These are phyloP conservation scores for Hypsibius dujardini DNA, from an alignment of 1,140 invertebrate genomes.

Conservation along the genomic window DNA sequence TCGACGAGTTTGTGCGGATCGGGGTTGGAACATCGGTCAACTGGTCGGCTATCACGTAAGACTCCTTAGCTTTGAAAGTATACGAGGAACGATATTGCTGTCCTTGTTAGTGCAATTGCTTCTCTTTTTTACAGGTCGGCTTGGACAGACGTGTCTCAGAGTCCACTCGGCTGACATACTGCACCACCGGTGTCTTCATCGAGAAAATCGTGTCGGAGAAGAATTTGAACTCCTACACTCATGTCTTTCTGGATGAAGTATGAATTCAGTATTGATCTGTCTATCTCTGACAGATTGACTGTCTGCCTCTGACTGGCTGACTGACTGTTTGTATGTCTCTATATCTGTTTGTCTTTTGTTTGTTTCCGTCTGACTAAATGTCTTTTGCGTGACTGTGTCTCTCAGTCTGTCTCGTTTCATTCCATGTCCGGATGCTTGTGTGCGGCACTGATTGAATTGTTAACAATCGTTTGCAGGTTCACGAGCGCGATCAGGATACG, in stretches of 20 bases:
- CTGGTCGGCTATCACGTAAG: constrained; percentile 63
- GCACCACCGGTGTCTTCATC: constrained; percentile 54
- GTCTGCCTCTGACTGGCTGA: no score
- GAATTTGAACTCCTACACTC: constrained; percentile 48
- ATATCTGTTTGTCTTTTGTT: no score
- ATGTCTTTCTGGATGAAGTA: constrained; percentile 72
- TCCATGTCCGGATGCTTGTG: no score
- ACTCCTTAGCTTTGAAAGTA: constrained; percentile 23
- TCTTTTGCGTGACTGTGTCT: no score
- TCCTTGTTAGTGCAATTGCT: neutral
- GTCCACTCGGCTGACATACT: constrained; percentile 66
- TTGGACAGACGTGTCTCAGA: constrained; percentile 40
- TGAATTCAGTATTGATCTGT: no score
- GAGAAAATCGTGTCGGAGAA: constrained; percentile 45
- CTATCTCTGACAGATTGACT: no score
- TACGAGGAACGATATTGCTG: neutral
- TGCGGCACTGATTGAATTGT: no score
- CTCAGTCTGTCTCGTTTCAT: no score
- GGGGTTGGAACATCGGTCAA: constrained; percentile 52
- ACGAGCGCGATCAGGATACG: constrained; percentile 83
- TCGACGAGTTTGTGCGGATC: constrained; percentile 53
- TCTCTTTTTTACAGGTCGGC: constrained; percentile 39
- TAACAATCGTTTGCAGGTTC: constrained; percentile 40
- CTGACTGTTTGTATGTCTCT: no score
- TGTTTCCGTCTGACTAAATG: no score